Base-by-base conservation (phyloP, 1,140 invertebrate genomes). In the Nomia melanderi region DNA sequence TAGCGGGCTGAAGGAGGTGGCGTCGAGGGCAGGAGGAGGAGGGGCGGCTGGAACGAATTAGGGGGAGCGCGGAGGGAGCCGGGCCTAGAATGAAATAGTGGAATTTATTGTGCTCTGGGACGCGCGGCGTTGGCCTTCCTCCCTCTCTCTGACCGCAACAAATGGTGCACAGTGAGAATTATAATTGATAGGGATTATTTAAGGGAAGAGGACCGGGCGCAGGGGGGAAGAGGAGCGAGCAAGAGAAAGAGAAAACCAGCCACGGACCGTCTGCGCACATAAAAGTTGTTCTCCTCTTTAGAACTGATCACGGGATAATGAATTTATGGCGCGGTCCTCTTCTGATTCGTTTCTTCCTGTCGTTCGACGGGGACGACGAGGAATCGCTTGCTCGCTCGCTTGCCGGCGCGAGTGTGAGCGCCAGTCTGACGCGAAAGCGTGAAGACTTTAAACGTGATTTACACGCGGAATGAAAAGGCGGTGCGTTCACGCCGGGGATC, bases 141-240 rank as follows among this genome's bases (percentile, higher is more conserved):
- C 41, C 41, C 39, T 11, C 39, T 72, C 54, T 53, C 56, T 69
- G 69, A 78, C 79, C 79, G 84, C 77, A 85, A 83, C 77, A 83
- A 86, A 86, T 82, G 72, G 66, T 72, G 79, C 72, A 69, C 76
- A 63, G 63, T 59, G 62, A 82, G 59, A 72, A 85, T 85, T 82
- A 85, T 79, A 85, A 85, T 85, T 79, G 76, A 85, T 82, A 85
- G 70, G 69, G 83, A 85, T 85, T 79, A 85, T 82, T 85, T 82
- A 74, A 82, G 62, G 79, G 66, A 59, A n/a, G 41, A 17, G 4
- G 12, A 17, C 41, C 41, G 41, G 41, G 20, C 3, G 20, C 41
- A 14, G 2, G 14, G 50, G 70, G 65, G 47, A 29, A 29, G 56
- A 17, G n/a, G 25, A 8, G 14, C 63, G n/a, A 33, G 12, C 8